phyloP scores from a whole-genome alignment of 2,888 invertebrate genomes.

The Timema cristinae region DNA sequence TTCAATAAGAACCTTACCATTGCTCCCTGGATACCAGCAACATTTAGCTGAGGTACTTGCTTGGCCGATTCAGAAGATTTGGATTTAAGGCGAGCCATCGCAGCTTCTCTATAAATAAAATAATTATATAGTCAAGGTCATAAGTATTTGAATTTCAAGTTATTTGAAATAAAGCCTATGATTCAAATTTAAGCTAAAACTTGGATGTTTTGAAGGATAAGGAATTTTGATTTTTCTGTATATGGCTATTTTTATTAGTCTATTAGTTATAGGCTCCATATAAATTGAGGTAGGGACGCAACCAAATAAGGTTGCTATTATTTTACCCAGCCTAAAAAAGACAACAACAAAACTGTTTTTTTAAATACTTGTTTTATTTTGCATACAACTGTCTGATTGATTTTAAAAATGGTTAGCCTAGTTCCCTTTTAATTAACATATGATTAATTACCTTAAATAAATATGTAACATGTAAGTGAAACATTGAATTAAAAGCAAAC shows the following conservation, averaged over 20 bases:
- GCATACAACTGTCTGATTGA: too few species aligned
- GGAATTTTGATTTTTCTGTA: not conserved
- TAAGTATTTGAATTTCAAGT: too few species aligned
- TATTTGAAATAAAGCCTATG: not conserved
- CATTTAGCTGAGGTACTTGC: slow-evolving; percentile 29
- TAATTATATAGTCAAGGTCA: not conserved
- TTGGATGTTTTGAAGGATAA: not conserved
- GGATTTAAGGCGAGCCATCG: slow-evolving; percentile 23
- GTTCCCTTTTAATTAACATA: too few species aligned
- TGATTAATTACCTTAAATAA: too few species aligned
- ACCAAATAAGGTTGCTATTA: too few species aligned
- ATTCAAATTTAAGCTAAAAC: not conserved
- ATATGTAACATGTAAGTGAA: too few species aligned
- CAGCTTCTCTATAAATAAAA: slow-evolving; percentile 31
- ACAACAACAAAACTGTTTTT: not conserved
- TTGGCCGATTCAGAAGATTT: not conserved
- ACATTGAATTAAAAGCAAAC: too few species aligned
- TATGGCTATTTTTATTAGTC: too few species aligned
- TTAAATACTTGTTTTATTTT: not conserved
- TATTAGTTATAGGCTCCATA: too few species aligned
- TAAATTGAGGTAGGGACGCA: too few species aligned
- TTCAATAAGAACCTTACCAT: slow-evolving; percentile 50
- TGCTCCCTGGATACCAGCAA: slow-evolving; percentile 58
- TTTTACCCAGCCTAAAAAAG: not conserved
- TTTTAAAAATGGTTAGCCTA: too few species aligned